These are phyloP conservation scores for Mormoops blainvillei DNA, from an alignment of 2,113 vertebrate genomes.

Conservation along the genomic window DNA sequence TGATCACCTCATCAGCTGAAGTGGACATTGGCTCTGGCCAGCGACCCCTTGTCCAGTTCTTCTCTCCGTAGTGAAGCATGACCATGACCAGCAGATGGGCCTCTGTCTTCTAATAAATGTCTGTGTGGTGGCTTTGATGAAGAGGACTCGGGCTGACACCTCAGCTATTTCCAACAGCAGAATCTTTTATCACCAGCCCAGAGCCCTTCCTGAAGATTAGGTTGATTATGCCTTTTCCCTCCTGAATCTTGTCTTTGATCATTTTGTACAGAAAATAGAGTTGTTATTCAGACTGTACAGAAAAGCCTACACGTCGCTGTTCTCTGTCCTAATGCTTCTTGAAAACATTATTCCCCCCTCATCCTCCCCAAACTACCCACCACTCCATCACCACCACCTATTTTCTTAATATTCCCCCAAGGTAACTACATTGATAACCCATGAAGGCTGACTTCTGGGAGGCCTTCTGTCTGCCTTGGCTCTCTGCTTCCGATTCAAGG, in stretches of 20 bases:
- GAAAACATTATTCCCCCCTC: not conserved
- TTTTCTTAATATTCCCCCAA: constrained; percentile 55
- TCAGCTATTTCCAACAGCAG: constrained; percentile 7
- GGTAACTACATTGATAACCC: constrained; percentile 54
- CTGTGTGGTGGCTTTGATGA: constrained; percentile 51
- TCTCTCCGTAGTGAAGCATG: not conserved
- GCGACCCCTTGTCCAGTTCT: not conserved
- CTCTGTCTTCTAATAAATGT: not conserved
- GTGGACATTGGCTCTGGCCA: not conserved
- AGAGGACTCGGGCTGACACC: not conserved
- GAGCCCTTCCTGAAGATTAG: constrained; percentile 46
- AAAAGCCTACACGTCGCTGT: constrained; percentile 46
- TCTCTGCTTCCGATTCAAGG: constrained; percentile 38
- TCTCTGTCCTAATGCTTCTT: constrained; percentile 59
- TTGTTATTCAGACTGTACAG: not conserved
- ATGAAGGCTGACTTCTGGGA: constrained; percentile 46
- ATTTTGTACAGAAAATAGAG: constrained; percentile 66
- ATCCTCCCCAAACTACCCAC: not conserved
- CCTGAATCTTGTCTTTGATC: constrained; percentile 71
- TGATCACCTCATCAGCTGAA: not conserved
- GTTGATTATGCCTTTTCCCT: constrained; percentile 31
- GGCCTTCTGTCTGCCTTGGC: constrained; percentile 16
- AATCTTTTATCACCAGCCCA: constrained; percentile 56
- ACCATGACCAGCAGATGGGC: not conserved
- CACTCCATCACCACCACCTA: not conserved